Evolutionary conservation across 2,888 invertebrate genomes (phyloP), one percentile per base, ranked within the genome.

Genomic region (Tinea trinotella): DNA sequence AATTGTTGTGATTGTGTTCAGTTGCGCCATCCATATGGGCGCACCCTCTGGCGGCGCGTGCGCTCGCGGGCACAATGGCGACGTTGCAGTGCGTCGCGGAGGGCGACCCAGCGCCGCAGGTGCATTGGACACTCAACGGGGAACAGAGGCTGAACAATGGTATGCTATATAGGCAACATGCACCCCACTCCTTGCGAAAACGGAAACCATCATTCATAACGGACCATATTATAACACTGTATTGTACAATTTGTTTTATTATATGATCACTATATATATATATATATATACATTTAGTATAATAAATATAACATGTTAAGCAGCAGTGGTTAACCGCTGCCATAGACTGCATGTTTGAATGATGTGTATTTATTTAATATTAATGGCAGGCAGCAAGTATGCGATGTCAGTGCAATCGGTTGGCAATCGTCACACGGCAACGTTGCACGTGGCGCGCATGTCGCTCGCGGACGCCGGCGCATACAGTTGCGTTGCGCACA

Each of bases 1-100:
- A 4, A 36, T 36, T 36, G 36, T 36, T 24, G 3, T 46, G 7
- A 17, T 55, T 56, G 56, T 48, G 67, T 70, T 22, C 82, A 93
- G 93, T 93, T 74, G 85, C 90, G 0, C 93, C 93, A 2, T 90
- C 91, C 74, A 91, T 93, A 52, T 91, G 90, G 88, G 90, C 92
- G 12, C 91, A 90, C 49, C 89, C 92, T 62, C 92, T 92, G 60
- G 88, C 93, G 15, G 88, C 93, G 4, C 90, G 92, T 0, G 92
- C 91, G 0, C 87, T 89, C 50, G 79, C 89, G 30, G 91, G 91
- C 1, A 89, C 91, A 53, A 84, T 89, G 54, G 90, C 91, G 58
- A 90, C 90, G 0, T 76, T 93, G 36, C 91, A 92, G 60, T 93
- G 93, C 67, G 88, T 89, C 44, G 91, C 92, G 1, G 93, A 93